These are phyloP conservation scores for Podabrus alpinus DNA, from an alignment of 2,888 invertebrate genomes.

Conservation along the genomic window DNA sequence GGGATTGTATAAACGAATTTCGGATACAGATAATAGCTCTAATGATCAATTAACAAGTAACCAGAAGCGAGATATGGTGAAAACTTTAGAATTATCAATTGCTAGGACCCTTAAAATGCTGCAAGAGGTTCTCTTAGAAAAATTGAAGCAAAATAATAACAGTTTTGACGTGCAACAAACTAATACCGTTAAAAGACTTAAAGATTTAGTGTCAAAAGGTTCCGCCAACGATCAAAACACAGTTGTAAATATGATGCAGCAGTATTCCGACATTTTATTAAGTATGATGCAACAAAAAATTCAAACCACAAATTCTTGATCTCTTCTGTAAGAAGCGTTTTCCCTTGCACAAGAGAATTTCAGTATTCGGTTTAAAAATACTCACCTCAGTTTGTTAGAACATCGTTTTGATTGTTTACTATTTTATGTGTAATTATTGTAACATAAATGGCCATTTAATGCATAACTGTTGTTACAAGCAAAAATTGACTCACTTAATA, in stretches of 20 bases:
- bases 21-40: conserved; percentile 55
- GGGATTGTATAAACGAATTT: conserved; percentile 69
- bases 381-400: neutral
- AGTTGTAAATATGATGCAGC: conserved; percentile 64
- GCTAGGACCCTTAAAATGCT: conserved; percentile 63
- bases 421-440: neutral
- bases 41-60: conserved; percentile 35
- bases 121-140: conserved; percentile 56
- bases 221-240: conserved; percentile 56
- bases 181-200: conserved; percentile 58
- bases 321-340: neutral
- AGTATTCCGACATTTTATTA: conserved; percentile 64
- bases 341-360: neutral
- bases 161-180: conserved; percentile 55
- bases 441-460: neutral
- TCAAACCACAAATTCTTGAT: conserved; percentile 25
- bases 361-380: neutral
- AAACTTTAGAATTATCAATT: conserved; percentile 63
- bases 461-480: conserved; percentile 1
- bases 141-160: conserved; percentile 50
- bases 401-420: neutral
- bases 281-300: conserved; percentile 67
- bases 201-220: conserved; percentile 52
- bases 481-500: neutral
- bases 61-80: conserved; percentile 57